phyloP scores from a whole-genome alignment of 2,113 vertebrate genomes.

The Ctenodactylus gundi region DNA sequence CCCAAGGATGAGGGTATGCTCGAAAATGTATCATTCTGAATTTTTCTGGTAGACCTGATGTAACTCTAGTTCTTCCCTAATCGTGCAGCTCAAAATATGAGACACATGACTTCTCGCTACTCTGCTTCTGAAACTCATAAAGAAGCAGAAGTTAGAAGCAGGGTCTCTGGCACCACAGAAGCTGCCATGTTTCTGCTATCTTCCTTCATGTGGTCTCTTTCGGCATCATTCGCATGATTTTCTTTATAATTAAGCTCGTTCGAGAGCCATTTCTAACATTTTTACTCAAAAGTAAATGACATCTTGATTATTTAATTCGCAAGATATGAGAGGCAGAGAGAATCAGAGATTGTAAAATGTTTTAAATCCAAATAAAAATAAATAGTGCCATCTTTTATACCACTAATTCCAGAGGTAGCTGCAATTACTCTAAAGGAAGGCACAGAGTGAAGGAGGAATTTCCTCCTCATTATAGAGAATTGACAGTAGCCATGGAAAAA shows the following conservation, averaged over 20 bases:
- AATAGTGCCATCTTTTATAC: neutral
- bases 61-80: neutral
- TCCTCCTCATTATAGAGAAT: no score
- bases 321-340: neutral
- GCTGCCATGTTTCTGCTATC: neutral
- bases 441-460: constrained; percentile 30
- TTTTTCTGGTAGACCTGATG: neutral
- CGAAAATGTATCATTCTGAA: neutral
- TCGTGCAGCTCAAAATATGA: neutral
- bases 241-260: neutral
- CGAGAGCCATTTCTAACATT: neutral
- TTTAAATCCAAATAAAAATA: constrained; percentile 14
- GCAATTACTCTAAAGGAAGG: neutral
- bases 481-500: neutral
- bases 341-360: neutral
- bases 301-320: neutral
- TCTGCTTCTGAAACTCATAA: neutral
- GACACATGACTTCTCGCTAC: neutral
- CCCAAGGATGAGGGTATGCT: neutral
- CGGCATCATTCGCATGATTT: neutral
- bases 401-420: neutral
- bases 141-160: neutral
- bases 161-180: neutral
- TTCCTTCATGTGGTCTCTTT: neutral
- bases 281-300: neutral